phyloP scores from a whole-genome alignment of 2,113 vertebrate species.

The Turdus rufiventris region DNA sequence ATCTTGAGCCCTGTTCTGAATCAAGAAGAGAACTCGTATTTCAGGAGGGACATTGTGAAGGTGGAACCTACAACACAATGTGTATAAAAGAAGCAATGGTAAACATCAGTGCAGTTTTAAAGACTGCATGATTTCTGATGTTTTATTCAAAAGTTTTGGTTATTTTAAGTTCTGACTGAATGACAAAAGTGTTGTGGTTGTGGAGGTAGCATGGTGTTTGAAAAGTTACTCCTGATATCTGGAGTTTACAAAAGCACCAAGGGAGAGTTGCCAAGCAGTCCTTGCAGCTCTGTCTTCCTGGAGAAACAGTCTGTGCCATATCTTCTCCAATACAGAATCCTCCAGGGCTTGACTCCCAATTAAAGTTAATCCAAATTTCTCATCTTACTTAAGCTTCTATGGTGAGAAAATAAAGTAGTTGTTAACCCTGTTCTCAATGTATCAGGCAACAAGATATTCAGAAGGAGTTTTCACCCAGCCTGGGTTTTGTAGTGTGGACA shows the following conservation, averaged over 20 bases:
- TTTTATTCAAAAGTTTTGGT: slow-evolving; percentile 17
- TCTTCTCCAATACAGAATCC: not conserved
- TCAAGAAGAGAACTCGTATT: not conserved
- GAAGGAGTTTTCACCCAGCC: not conserved
- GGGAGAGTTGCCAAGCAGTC: not conserved
- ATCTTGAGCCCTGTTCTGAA: not conserved
- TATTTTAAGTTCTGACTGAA: not conserved
- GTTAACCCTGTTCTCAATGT: not conserved
- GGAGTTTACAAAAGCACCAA: not conserved
- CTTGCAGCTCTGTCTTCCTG: not conserved
- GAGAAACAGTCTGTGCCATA: not conserved
- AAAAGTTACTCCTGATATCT: not conserved
- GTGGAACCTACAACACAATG: not conserved
- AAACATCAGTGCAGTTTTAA: not conserved
- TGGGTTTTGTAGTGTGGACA: not conserved
- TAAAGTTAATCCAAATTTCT: not conserved
- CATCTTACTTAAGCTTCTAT: not conserved
- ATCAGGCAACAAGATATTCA: not conserved
- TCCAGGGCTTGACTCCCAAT: not conserved
- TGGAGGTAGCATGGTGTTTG: not conserved
- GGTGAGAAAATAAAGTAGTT: not conserved
- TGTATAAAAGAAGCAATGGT: not conserved
- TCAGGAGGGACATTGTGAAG: not conserved
- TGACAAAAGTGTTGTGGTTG: not conserved
- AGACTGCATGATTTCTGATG: not conserved